phyloP scores from a whole-genome alignment of 2,888 invertebrate species.

The Amphipoea oculea region DNA sequence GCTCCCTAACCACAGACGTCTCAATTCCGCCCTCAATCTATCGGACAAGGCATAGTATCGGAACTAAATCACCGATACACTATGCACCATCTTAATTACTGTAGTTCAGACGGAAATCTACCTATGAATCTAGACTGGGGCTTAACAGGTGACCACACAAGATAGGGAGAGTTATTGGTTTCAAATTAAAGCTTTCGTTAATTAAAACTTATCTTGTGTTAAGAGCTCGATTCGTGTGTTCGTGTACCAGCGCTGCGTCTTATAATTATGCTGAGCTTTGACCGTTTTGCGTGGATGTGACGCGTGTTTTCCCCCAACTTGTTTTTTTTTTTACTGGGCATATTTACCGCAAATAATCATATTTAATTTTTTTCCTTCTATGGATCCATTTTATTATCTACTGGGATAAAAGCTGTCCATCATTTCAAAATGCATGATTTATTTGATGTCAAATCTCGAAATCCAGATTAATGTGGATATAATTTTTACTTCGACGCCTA shows the following conservation, averaged over 20 bases:
- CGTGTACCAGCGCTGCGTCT: no score
- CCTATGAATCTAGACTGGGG: neutral
- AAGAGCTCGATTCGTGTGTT: no score
- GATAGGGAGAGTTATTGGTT: neutral
- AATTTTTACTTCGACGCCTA: no score
- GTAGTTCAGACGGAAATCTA: slow-evolving; percentile 4
- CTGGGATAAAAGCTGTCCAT: neutral
- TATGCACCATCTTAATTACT: slow-evolving; percentile 3
- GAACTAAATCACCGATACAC: slow-evolving; percentile 20
- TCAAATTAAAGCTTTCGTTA: neutral
- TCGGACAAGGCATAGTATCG: slow-evolving; percentile 17
- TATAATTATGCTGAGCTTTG: neutral
- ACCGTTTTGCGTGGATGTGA: no score
- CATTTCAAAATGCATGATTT: neutral
- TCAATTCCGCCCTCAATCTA: slow-evolving; percentile 27
- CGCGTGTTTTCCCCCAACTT: no score
- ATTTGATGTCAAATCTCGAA: neutral
- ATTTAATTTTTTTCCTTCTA: no score
- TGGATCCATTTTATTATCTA: neutral
- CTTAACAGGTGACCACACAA: neutral
- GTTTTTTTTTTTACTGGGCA: no score
- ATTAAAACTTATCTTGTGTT: neutral
- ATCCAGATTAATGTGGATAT: neutral
- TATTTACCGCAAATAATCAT: no score
- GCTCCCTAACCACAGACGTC: neutral